phyloP scores from a whole-genome alignment of 2,888 invertebrate species.

The Boloria euphrosyne region DNA sequence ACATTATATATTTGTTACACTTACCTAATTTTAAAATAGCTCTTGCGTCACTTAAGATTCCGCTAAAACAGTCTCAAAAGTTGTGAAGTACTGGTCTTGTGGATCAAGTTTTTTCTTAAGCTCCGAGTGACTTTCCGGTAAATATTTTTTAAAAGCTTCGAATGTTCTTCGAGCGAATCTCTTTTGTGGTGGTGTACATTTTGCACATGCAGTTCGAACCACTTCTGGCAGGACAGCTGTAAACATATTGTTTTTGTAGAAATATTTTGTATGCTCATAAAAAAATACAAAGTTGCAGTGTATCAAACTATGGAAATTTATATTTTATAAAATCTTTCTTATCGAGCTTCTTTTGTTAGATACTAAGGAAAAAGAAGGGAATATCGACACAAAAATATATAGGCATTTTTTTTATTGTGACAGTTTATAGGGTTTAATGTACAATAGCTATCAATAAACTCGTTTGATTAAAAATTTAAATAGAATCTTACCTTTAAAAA shows the following conservation, averaged over 20 bases:
- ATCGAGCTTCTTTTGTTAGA: too few relatives aligned
- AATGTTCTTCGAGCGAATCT: conserved; percentile 83
- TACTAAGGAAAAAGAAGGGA: too few relatives aligned
- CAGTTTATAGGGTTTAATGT: background rate
- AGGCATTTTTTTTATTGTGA: too few relatives aligned
- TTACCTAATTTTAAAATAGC: conserved; percentile 31
- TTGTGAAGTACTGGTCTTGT: conserved; percentile 73
- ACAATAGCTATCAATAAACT: background rate
- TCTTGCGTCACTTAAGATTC: conserved; percentile 41
- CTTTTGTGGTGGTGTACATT: conserved; percentile 70
- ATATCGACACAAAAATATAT: too few relatives aligned
- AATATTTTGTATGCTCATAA: too few relatives aligned
- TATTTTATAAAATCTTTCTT: background rate
- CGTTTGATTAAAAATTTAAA: background rate
- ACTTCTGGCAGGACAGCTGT: conserved; percentile 57
- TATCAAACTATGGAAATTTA: too few relatives aligned
- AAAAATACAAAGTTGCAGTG: too few relatives aligned
- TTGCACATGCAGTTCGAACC: conserved; percentile 57
- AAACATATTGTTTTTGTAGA: conserved; percentile 2
- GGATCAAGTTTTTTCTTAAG: conserved; percentile 87
- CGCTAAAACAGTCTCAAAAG: conserved; percentile 68
- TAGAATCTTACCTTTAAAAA: conserved; percentile 62
- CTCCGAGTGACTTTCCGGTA: conserved; percentile 83
- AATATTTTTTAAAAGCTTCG: conserved; percentile 82
- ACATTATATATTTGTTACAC: background rate